Conservation (phyloP, 2,113 vertebrate species). For the Phaethornis superciliosus region DNA sequence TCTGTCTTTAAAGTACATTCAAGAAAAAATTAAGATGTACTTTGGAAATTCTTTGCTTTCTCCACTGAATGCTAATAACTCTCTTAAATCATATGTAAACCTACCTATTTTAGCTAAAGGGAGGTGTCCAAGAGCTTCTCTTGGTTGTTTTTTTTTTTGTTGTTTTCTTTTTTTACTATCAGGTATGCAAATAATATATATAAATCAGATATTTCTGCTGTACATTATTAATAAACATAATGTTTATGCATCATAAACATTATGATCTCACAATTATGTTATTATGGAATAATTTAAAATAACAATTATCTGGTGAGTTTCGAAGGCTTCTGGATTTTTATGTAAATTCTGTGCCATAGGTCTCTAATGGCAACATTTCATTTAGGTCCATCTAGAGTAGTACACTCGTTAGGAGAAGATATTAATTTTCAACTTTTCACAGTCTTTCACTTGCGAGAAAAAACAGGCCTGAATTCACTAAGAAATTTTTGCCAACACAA, state of each 20-base stretch:
- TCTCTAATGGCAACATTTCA: background rate
- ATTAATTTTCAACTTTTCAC: background rate
- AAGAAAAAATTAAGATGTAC: background rate
- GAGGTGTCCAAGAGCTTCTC: background rate
- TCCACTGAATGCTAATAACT: background rate
- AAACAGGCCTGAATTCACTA: background rate
- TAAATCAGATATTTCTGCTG: background rate
- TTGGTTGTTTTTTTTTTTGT: background rate
- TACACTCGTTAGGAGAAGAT: background rate
- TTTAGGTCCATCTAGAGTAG: background rate
- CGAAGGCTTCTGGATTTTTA: background rate
- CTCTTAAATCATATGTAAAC: background rate
- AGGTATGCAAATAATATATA: background rate
- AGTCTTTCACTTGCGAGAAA: background rate
- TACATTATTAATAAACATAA: background rate
- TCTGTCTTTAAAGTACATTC: background rate
- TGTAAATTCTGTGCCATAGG: background rate
- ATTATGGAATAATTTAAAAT: background rate
- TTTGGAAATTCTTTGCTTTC: background rate
- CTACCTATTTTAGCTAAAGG: background rate
- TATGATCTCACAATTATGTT: background rate
- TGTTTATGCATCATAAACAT: no score
- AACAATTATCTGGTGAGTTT: background rate
- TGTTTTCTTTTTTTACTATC: background rate
- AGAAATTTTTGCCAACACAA: background rate